Evolutionary conservation across 2,888 invertebrate species (phyloP).

Genomic region (Eupithecia subumbrata): DNA sequence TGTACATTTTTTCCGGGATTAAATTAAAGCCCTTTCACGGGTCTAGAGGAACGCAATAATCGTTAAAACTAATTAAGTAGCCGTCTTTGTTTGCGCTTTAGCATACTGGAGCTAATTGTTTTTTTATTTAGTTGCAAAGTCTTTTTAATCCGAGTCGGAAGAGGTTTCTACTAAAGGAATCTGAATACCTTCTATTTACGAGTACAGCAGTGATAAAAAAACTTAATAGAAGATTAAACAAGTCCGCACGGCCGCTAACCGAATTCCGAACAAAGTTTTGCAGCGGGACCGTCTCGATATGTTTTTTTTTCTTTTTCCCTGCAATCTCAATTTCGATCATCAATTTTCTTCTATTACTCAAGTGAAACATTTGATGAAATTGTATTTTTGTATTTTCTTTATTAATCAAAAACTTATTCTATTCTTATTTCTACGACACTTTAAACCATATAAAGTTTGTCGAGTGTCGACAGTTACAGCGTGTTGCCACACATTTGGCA

Average conservation of each 20-base stretch:
- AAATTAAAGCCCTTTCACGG: conserved; percentile 16
- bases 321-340: not conserved
- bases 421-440: too few relatives aligned
- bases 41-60: conserved; percentile 12
- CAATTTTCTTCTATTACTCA: too few relatives aligned
- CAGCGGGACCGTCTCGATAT: not conserved
- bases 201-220: not conserved
- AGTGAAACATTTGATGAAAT: too few relatives aligned
- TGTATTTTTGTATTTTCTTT: too few relatives aligned
- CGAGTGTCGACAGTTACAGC: too few relatives aligned
- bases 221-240: too few relatives aligned
- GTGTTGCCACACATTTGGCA: too few relatives aligned
- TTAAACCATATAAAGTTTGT: too few relatives aligned
- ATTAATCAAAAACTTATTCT: too few relatives aligned
- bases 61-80: conserved; percentile 20
- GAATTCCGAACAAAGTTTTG: not conserved
- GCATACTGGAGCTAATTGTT: conserved; percentile 9
- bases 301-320: not conserved
- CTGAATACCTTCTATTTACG: not conserved
- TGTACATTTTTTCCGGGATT: conserved; percentile 12
- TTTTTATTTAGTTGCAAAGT: conserved; percentile 1
- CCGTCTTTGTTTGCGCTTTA: conserved; percentile 15
- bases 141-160: not conserved
- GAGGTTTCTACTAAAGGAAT: not conserved
- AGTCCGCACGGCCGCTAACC: not conserved